Percentiles rank a stretch among this genome's conserved stretches.
Evolutionary conservation across 2,888 invertebrate genomes (phyloP).

Genomic region (Labia minor): DNA sequence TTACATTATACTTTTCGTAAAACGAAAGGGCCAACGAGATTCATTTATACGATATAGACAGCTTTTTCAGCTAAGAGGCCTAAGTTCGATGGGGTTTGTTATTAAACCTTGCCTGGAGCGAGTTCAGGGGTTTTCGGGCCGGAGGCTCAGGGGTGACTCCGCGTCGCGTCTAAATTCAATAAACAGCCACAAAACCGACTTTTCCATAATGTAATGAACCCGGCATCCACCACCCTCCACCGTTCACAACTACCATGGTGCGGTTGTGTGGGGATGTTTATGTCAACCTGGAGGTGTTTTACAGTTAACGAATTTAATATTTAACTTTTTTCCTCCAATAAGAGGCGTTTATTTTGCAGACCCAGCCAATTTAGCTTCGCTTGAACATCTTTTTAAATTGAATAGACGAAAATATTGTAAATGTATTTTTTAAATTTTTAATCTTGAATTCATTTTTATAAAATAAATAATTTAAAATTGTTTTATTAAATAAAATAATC

Average conservation of each 20-base stretch:
- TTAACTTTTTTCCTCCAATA: background rate
- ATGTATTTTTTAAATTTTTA: too few relatives aligned
- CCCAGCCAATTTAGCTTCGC: too few relatives aligned
- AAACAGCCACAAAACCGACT: conserved; percentile 13
- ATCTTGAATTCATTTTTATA: too few relatives aligned
- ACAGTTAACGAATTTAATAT: background rate
- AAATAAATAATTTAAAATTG: too few relatives aligned
- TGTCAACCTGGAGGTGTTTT: background rate
- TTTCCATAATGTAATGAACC: conserved; percentile 13
- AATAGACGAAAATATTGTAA: too few relatives aligned
- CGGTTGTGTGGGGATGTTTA: background rate
- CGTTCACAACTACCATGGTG: background rate
- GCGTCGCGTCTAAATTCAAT: background rate
- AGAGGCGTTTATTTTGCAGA: too few relatives aligned
- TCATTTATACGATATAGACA: conserved; percentile 13
- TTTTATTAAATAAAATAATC: too few relatives aligned
- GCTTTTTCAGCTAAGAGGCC: background rate
- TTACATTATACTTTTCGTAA: background rate
- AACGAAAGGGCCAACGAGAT: background rate
- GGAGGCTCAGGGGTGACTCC: background rate
- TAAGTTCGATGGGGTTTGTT: background rate
- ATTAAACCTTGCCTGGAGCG: background rate
- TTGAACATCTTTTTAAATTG: too few relatives aligned
- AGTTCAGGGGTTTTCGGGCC: background rate
- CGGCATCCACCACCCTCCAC: background rate